Percentiles rank a stretch among this genome's conserved stretches.
phyloP scores from a whole-genome alignment of 1,140 invertebrate genomes.

The Palaemon carinicauda region DNA sequence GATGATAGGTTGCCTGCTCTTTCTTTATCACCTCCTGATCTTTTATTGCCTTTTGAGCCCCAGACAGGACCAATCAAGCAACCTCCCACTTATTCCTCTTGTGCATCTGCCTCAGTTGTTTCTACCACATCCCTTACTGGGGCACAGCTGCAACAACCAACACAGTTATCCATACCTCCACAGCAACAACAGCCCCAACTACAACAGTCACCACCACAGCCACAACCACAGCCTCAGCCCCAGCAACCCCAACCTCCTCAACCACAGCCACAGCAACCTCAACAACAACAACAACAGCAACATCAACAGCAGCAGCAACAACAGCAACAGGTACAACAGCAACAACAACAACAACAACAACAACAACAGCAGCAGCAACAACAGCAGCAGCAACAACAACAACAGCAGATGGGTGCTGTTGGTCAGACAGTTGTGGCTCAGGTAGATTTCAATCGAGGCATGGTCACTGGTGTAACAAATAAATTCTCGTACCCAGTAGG shows the following conservation, averaged over 20 bases:
- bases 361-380: slow-evolving; percentile 48
- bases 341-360: slow-evolving; percentile 52
- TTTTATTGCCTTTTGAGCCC: slow-evolving; percentile 53
- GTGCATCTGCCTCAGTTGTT: slow-evolving; percentile 54
- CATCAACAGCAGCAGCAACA: slow-evolving; percentile 64
- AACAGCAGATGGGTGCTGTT: slow-evolving; percentile 22
- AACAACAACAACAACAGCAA: slow-evolving; percentile 64
- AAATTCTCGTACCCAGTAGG: slow-evolving; percentile 50
- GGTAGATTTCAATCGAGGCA: slow-evolving; percentile 61
- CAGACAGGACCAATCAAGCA: slow-evolving; percentile 64
- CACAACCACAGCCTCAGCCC: slow-evolving; percentile 44
- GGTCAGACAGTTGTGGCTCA: slow-evolving; percentile 39
- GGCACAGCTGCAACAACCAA: slow-evolving; percentile 52
- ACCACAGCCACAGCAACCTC: slow-evolving; percentile 53
- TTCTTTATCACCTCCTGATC: slow-evolving; percentile 46
- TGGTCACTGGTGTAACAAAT: slow-evolving; percentile 40
- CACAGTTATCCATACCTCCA: no score
- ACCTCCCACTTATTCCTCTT: slow-evolving; percentile 62
- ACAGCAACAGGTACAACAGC: slow-evolving; percentile 60
- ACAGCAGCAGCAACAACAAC: slow-evolving; percentile 62
- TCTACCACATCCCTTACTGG: slow-evolving; percentile 59
- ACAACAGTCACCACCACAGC: slow-evolving; percentile 58
- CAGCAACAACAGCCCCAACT: slow-evolving; percentile 20
- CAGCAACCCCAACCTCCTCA: slow-evolving; percentile 34
- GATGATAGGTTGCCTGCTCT: slow-evolving; percentile 57